phyloP scores from a whole-genome alignment of 2,797 vertebrate genomes.

The Tamandua tetradactyla region DNA sequence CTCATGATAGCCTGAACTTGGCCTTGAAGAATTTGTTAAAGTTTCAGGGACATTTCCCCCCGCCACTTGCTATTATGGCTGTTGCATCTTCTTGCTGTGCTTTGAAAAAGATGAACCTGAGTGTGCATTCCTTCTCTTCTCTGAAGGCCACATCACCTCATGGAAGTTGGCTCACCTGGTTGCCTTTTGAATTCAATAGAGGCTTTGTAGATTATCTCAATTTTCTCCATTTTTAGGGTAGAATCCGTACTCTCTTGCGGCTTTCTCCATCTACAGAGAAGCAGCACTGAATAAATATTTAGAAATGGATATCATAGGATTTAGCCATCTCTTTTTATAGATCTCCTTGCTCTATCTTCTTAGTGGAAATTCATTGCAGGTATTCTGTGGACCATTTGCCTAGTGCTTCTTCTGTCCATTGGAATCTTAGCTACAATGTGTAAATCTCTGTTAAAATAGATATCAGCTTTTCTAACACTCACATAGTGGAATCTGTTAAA shows the following conservation, averaged over 20 bases:
- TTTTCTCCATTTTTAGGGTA: no score
- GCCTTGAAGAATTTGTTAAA: not conserved
- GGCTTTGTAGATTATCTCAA: no score
- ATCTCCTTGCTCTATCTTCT: not conserved
- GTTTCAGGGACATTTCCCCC: not conserved
- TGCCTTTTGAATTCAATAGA: no score
- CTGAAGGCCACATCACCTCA: not conserved
- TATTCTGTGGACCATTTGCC: not conserved
- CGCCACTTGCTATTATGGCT: no score
- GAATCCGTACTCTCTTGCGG: no score
- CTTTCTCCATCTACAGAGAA: no score
- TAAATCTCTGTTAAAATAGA: not conserved
- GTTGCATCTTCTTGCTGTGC: no score
- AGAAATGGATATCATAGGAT: not conserved
- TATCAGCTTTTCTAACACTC: not conserved
- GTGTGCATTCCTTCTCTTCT: no score
- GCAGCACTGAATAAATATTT: not conserved
- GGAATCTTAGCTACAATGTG: not conserved
- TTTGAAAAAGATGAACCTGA: no score
- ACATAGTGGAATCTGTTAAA: not conserved
- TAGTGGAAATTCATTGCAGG: not conserved
- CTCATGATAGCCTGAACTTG: not conserved
- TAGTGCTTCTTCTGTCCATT: not conserved
- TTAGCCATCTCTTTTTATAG: not conserved
- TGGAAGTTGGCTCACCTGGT: not conserved